Base-by-base conservation (phyloP, 2,797 vertebrate genomes). In the Allobates femoralis region DNA sequence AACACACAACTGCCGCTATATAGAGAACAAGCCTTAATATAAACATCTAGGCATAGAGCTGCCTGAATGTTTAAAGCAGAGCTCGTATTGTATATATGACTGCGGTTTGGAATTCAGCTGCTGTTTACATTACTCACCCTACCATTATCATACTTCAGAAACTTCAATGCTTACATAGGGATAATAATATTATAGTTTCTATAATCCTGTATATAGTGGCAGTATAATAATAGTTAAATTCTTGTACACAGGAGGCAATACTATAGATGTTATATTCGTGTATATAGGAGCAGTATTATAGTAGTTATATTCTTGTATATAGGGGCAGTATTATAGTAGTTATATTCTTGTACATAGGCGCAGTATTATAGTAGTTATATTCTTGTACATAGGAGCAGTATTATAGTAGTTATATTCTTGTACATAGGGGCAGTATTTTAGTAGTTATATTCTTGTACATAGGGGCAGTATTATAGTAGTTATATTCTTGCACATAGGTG, bases 171-270 rank as follows among this genome's bases (percentile, higher is more conserved):
- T n/a, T 66, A 30, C 15, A 19, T 66, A 18, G 28, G 28, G n/a
- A n/a, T n/a, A 19, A 15, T 28, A 30, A 28, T 66, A 66, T 66
- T 66, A 64, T 64, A 64, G 60, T 64, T 28, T 26, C 32, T 66
- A 66, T 32, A 66, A 18, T 30, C 62, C 30, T 64, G 60, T 32
- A 30, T 14, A 32, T 66, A 66, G 62, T 3, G 8, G 26, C 60
- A 64, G 60, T 64, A 64, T 64, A 28, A 64, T 64, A 64, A 26
- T 28, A 64, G 60, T 64, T 64, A 64, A 28, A 64, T 64, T 64
- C 60, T 30, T 64, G 60, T 30, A 64, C n/a, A 64, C 30, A 64
- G 60, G 60, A 30, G 5, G 41, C 41, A 46, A 11, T 46, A 46
- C 11, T 46, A 46, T 46, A 46, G 4, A n/a, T n/a, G n/a, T n/a